Conservation (phyloP, 1,140 invertebrate species). For the Aricia agestis region DNA sequence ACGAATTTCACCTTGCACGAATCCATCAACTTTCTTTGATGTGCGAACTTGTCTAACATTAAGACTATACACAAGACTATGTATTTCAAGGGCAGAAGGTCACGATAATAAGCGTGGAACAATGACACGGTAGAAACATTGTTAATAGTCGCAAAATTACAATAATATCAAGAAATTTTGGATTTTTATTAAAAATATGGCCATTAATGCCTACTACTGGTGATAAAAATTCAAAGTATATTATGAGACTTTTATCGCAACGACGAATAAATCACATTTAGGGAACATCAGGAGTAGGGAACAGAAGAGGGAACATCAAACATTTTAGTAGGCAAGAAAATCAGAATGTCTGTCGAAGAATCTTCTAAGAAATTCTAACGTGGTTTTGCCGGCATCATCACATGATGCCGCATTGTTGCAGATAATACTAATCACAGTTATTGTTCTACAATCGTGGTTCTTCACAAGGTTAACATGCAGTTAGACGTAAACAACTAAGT, state of each 20-base stretch:
- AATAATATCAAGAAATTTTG: too few relatives aligned
- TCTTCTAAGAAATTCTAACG: not conserved
- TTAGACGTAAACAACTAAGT: conserved; percentile 29
- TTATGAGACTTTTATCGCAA: too few relatives aligned
- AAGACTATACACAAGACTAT: not conserved
- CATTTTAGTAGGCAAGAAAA: too few relatives aligned
- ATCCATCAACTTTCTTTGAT: conserved; percentile 8
- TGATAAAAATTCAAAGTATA: too few relatives aligned
- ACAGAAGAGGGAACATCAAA: too few relatives aligned
- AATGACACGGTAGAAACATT: not conserved
- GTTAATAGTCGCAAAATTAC: not conserved
- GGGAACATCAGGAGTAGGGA: too few relatives aligned
- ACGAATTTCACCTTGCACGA: conserved; percentile 11
- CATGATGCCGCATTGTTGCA: not conserved
- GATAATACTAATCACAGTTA: not conserved
- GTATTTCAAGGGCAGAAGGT: not conserved
- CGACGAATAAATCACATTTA: not conserved
- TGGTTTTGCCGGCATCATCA: not conserved
- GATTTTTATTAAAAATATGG: too few relatives aligned
- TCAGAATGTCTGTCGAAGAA: not conserved
- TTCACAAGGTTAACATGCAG: conserved; percentile 49
- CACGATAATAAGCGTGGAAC: not conserved
- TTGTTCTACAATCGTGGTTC: not conserved
- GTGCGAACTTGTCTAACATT: not conserved
- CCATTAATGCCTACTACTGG: too few relatives aligned